phyloP scores from a whole-genome alignment of 2,797 vertebrate genomes.

The Clarias pachynema region DNA sequence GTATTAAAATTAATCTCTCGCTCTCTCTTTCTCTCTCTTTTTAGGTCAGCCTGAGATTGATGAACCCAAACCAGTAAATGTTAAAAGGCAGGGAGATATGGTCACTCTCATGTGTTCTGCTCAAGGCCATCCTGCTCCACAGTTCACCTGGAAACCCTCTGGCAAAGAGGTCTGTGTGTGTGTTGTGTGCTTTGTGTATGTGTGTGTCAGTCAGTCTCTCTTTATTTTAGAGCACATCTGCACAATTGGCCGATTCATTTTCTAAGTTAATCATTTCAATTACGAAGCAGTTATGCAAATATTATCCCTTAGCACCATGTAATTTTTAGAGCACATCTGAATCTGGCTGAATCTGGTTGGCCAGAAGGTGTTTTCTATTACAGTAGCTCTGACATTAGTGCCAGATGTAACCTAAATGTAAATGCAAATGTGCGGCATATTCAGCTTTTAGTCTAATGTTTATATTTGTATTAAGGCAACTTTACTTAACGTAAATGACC shows the following conservation, averaged over 20 bases:
- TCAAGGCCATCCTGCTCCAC: slow-evolving; percentile 75
- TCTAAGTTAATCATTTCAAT: slow-evolving; percentile 8
- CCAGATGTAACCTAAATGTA: neutral
- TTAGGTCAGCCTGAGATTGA: slow-evolving; percentile 78
- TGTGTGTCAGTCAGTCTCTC: slow-evolving; percentile 11
- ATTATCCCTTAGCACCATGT: neutral
- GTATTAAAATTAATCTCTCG: neutral
- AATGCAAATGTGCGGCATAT: neutral
- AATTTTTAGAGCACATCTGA: too few relatives aligned
- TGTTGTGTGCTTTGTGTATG: slow-evolving; percentile 26
- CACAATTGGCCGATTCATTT: neutral
- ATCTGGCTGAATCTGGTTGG: neutral
- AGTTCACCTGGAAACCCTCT: slow-evolving; percentile 81
- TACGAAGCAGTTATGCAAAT: neutral
- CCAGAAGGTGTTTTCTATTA: neutral
- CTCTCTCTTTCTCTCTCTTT: neutral
- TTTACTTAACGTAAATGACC: neutral
- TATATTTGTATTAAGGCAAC: neutral
- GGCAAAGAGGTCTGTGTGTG: slow-evolving; percentile 74
- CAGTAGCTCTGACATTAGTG: neutral
- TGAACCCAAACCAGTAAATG: slow-evolving; percentile 51
- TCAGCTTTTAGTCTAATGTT: neutral
- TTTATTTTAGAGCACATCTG: neutral
- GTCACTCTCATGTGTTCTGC: slow-evolving; percentile 78
- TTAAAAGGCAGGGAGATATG: slow-evolving; percentile 72